Percentiles rank a stretch among this genome's conserved stretches.
These are phyloP conservation scores for Carterocephalus palaemon DNA, from an alignment of 2,888 invertebrate species.

Conservation along the genomic window DNA sequence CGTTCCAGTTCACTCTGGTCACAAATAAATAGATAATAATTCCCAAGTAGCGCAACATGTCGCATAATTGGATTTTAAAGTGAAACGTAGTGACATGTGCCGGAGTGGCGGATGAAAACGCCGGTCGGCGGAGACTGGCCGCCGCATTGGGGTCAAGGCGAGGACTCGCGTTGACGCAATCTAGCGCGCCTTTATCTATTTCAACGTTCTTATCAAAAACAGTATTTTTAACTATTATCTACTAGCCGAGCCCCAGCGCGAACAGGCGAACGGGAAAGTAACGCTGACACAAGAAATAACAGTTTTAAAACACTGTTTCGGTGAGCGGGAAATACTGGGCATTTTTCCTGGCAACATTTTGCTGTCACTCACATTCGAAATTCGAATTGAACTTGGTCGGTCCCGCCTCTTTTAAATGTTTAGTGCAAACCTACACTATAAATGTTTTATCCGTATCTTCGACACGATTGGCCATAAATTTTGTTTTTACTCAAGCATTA, in stretches of 20 bases:
- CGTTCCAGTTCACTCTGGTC: too few relatives aligned
- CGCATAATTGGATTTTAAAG: conserved; percentile 24
- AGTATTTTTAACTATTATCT: conserved; percentile 35
- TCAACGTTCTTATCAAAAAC: conserved; percentile 45
- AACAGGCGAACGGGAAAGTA: background rate
- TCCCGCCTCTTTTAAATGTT: background rate
- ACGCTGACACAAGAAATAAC: too few relatives aligned
- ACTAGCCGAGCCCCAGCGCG: background rate
- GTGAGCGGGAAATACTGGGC: too few relatives aligned
- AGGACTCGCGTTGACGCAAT: conserved; percentile 54
- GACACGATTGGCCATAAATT: conserved; percentile 22
- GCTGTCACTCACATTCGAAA: background rate
- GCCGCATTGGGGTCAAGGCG: conserved; percentile 65
- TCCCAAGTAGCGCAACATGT: conserved; percentile 15
- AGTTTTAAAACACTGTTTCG: too few relatives aligned
- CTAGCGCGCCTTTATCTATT: conserved; percentile 45
- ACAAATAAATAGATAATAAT: conserved; percentile 12
- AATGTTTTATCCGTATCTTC: conserved; percentile 10
- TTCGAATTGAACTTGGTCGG: too few relatives aligned
- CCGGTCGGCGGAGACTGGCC: conserved; percentile 35
- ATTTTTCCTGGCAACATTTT: too few relatives aligned
- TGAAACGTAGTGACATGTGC: conserved; percentile 34
- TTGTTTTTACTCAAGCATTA: conserved; percentile 19
- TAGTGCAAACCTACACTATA: conserved; percentile 2
- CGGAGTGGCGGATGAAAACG: conserved; percentile 38